Percentiles rank a stretch among this genome's conserved stretches.
phyloP scores from a whole-genome alignment of 2,888 invertebrate species.

The Bellardia pandia region DNA sequence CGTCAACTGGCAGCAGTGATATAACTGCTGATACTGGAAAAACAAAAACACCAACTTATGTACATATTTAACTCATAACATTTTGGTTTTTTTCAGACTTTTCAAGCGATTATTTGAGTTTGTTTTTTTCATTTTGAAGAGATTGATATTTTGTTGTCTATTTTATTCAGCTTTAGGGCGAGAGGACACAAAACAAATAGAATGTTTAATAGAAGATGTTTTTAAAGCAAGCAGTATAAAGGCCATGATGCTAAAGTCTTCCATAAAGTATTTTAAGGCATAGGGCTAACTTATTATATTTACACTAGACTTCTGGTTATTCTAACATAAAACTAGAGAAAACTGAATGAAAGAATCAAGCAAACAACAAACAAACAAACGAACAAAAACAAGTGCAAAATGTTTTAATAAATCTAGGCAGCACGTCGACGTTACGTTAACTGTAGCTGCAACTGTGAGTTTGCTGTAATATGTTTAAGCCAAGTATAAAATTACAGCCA shows the following conservation, averaged over 20 bases:
- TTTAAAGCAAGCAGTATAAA: neutral
- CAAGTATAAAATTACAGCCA: conserved; percentile 48
- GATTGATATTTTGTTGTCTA: conserved; percentile 23
- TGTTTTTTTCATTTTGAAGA: neutral
- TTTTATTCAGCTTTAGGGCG: neutral
- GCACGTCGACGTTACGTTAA: conserved; percentile 51
- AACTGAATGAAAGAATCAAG: neutral
- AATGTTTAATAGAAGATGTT: conserved; percentile 25
- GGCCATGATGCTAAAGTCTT: conserved; percentile 8
- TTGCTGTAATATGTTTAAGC: conserved; percentile 43
- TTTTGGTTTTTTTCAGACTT: neutral
- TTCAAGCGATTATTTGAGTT: neutral
- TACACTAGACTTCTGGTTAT: neutral
- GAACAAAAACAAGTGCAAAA: conserved; percentile 50
- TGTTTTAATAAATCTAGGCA: conserved; percentile 8
- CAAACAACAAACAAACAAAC: neutral
- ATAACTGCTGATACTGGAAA: conserved; percentile 44
- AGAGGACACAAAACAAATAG: neutral
- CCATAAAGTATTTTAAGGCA: neutral
- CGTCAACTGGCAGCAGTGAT: conserved; percentile 22
- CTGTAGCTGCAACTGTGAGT: conserved; percentile 33
- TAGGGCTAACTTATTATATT: conserved; percentile 9
- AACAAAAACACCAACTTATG: neutral
- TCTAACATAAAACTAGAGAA: neutral
- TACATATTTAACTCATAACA: conserved; percentile 37